Conservation (phyloP, 2,113 vertebrate species). For the Tragelaphus imberbis region DNA sequence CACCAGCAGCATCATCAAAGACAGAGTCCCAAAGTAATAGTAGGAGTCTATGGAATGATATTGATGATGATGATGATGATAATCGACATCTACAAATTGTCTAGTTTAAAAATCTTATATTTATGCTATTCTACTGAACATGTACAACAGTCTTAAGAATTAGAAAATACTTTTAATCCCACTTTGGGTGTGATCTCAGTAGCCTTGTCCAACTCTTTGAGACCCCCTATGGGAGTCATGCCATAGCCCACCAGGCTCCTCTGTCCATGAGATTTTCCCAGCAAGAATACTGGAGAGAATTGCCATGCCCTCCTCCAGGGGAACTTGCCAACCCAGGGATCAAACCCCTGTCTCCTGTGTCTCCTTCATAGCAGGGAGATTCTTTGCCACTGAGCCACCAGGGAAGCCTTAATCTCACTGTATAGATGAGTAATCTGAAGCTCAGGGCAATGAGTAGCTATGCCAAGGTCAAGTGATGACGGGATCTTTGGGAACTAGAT, state of each 20-base stretch:
- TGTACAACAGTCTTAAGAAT: neutral
- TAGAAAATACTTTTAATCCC: neutral
- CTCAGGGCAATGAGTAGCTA: neutral
- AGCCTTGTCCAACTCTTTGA: neutral
- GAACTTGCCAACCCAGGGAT: neutral
- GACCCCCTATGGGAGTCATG: neutral
- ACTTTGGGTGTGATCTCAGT: neutral
- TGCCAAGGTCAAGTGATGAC: neutral
- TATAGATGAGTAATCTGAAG: neutral
- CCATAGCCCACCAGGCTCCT: neutral
- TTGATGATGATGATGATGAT: too few species aligned
- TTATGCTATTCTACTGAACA: neutral
- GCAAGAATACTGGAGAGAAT: neutral
- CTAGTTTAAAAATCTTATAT: neutral
- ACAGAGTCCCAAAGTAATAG: neutral
- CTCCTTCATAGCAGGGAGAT: neutral
- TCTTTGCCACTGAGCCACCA: neutral
- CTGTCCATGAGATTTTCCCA: neutral
- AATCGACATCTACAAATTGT: rapidly evolving
- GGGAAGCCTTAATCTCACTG: neutral
- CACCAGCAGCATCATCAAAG: neutral
- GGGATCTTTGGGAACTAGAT: neutral
- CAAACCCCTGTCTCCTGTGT: neutral
- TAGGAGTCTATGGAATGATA: rapidly evolving
- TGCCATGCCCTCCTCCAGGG: neutral